Percentiles rank a stretch among this genome's conserved stretches.
Conservation (phyloP, 2,888 invertebrate species). For the Philonicus albiceps region DNA sequence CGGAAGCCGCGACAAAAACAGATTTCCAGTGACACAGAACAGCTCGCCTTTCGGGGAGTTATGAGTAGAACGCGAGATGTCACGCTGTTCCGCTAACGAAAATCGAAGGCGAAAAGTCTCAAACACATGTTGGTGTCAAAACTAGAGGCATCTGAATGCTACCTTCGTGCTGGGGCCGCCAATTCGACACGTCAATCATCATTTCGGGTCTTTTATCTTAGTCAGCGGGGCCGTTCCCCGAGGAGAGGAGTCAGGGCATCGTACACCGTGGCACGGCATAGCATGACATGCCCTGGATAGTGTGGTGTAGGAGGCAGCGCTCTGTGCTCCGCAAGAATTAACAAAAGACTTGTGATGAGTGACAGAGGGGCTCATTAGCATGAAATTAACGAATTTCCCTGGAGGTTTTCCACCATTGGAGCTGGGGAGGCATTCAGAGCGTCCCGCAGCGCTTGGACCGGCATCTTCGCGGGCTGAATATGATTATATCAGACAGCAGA, state of each 20-base stretch:
- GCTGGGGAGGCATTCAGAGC: not conserved
- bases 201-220: conserved; percentile 1
- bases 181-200: conserved; percentile 27
- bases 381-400: conserved; percentile 12
- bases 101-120: not conserved
- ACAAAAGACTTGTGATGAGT: conserved; percentile 26
- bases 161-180: not conserved
- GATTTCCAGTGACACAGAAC: not conserved
- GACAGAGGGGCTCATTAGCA: conserved; percentile 30
- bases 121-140: conserved; percentile 27
- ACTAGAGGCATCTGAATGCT: conserved; percentile 21
- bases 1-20: not conserved
- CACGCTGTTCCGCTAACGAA: not conserved
- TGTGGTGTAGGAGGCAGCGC: not conserved
- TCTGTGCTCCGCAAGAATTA: not conserved
- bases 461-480: not conserved
- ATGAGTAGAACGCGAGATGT: not conserved
- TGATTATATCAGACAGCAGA: not conserved
- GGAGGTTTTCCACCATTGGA: not conserved
- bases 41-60: not conserved
- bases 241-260: not conserved
- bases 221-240: not conserved
- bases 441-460: not conserved
- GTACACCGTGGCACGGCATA: not conserved
- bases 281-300: not conserved